phyloP scores from a whole-genome alignment of 1,140 invertebrate species.

The Drosophila sucinea region DNA sequence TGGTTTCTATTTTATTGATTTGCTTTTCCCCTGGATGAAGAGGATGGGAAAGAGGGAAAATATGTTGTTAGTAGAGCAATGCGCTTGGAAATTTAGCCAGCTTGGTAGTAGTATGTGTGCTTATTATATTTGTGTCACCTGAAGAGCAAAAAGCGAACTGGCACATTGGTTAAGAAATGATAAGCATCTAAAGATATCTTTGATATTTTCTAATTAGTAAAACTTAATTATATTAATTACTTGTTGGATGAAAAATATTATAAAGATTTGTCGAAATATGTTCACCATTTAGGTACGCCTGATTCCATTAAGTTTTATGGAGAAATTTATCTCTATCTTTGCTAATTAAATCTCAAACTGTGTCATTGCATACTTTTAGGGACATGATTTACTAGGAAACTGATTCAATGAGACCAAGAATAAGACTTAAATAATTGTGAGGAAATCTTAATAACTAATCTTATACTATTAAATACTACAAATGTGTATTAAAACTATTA shows the following conservation, averaged over 20 bases:
- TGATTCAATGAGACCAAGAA: not conserved
- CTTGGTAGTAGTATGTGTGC: constrained; percentile 48
- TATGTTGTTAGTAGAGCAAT: constrained; percentile 59
- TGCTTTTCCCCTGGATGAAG: constrained; percentile 37
- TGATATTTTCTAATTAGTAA: no score
- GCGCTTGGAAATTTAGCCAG: constrained; percentile 57
- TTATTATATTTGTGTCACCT: constrained; percentile 69
- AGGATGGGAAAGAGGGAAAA: constrained; percentile 33
- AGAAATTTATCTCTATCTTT: not conserved
- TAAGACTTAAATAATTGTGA: not conserved
- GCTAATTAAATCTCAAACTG: no score
- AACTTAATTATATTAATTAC: no score
- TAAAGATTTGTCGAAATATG: no score
- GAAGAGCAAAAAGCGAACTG: not conserved
- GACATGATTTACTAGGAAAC: not conserved
- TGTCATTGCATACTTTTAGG: no score
- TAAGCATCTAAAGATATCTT: not conserved
- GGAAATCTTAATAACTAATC: not conserved
- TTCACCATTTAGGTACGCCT: no score
- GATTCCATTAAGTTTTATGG: not conserved
- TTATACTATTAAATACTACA: constrained; percentile 26
- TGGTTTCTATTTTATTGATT: constrained; percentile 75
- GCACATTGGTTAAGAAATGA: constrained; percentile 31
- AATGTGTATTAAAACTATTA: constrained; percentile 31
- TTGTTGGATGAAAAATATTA: no score